Evolutionary conservation across 2,888 invertebrate species (phyloP).

Genomic region (Julus scandinavius): DNA sequence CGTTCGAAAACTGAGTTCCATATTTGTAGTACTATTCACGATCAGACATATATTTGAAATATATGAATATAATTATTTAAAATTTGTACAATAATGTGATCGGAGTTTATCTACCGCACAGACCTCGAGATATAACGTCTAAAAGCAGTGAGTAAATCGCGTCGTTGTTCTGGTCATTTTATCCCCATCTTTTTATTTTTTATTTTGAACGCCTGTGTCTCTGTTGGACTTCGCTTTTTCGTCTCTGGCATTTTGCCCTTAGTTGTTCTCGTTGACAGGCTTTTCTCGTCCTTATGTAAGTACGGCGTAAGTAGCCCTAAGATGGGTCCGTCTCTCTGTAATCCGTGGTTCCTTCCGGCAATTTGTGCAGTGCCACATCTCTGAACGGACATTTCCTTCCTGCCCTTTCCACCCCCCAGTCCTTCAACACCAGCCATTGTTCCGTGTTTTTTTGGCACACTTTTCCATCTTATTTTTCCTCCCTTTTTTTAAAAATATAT

Average conservation of each 20-base stretch:
- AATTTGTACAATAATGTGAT: too few relatives aligned
- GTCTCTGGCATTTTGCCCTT: not conserved
- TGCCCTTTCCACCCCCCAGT: not conserved
- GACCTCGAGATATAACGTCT: too few relatives aligned
- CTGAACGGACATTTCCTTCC: slow-evolving; percentile 54
- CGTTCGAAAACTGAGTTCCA: too few relatives aligned
- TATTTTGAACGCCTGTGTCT: not conserved
- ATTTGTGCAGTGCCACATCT: slow-evolving; percentile 52
- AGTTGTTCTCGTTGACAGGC: not conserved
- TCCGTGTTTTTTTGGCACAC: not conserved
- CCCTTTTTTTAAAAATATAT: not conserved
- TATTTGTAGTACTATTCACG: too few relatives aligned
- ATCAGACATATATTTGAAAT: too few relatives aligned
- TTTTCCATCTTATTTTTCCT: not conserved
- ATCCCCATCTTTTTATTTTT: not conserved
- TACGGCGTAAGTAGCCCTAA: not conserved
- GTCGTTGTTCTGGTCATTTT: not conserved
- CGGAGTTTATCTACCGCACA: too few relatives aligned
- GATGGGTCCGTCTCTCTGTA: not conserved
- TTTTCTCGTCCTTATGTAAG: not conserved
- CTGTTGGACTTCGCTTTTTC: not conserved
- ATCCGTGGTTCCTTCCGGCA: slow-evolving; percentile 48
- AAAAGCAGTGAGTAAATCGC: too few relatives aligned
- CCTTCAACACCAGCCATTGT: not conserved
- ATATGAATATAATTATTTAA: too few relatives aligned